Base-by-base conservation (phyloP, 2,888 invertebrate species). In the Rhamphomyia laevipes region DNA sequence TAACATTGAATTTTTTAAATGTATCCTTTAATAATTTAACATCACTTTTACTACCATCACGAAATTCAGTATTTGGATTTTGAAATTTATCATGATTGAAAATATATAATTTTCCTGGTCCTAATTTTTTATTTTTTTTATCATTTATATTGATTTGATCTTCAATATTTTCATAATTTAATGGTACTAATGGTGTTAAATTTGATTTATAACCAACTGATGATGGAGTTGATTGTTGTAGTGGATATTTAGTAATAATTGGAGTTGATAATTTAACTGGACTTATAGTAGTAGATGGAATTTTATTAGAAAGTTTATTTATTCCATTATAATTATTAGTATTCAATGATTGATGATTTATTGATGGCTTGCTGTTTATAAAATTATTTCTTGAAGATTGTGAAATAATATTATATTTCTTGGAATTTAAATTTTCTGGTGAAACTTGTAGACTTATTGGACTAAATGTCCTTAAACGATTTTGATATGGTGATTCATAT, bases 61-160 rank as follows among this genome's bases (percentile, higher is more conserved):
- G 66, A 27, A 55, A 58, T 42, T 64, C 61, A 27, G 62, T 60
- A 6, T 58, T 54, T 2, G 58, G 50, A 49, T 56, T 59, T 45
- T 67, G 63, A 45, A 68, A 67, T 13, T 57, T 55, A 42, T 65
- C 67, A 21, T 67, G 62, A 48, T 70, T 67, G 42, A 69, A 66
- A 46, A 69, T 64, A 16, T 63, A 59, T 4, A 61, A 63, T 18
- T 59, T 55, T 2, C 68, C 70, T 2, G 70, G 62, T 35, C 63
- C 61, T 2, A 59, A 53, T 23, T 61, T 62, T 12, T 49, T 50
- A 47, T 51, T 48, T 11, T 38, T 46, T 11, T 38, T 46, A 11
- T 5, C 17, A 2, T 16, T 9, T 2, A 37, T 13, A 2, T 13
- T 13, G 4, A 40, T 10, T 23, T 9, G 12, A 13, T 23, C 12